Evolutionary conservation across 2,888 invertebrate genomes (phyloP), one percentile per base, ranked within the genome.

Genomic region (Drosophila hamatofila): DNA sequence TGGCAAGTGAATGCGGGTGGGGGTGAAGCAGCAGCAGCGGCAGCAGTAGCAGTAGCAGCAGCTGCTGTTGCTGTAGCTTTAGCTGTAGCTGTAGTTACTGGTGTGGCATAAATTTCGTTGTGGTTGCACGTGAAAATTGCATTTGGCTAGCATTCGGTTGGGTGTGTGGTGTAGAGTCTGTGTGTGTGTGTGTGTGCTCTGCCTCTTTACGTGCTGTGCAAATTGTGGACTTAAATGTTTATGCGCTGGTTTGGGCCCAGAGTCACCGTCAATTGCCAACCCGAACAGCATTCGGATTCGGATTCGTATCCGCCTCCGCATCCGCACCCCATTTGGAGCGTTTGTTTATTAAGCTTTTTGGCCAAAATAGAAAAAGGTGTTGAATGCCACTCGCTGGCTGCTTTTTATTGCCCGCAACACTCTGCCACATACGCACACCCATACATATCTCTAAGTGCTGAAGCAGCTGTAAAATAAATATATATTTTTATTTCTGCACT

Each of bases 141-240:
- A 85, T 84, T 84, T 89, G 83, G 78, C 87, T 78, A 80, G 70
- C 87, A 75, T 73, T 82, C 74, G 64, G 81, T 70, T 74, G 70
- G 56, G 72, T 57, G 51, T 48, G 57, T 56, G 35, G 63, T 59
- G 59, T 39, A 16, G 56, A 41, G 55, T 46, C 57, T 49, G 46
- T 49, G 66, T 59, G 64, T 65, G 58, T 58, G 72, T 49, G 72
- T 48, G 57, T 58, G 61, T 27, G 54, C 37, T 58, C 12, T 60
- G 66, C 68, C 73, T 69, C 69, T 65, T 65, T 65, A 79, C 75
- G 84, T 75, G 82, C 78, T 83, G 90, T 82, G 84, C 88, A 88
- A 88, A 90, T 88, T 88, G 89, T 88, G 89, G 79, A 89, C 89
- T 90, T 90, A 89, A 90, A 89, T 89, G 90, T 90, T 88, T 88